Percentiles rank a stretch among this genome's conserved stretches.
phyloP scores from a whole-genome alignment of 1,140 invertebrate genomes.

The Hydropsyche tenuis region DNA sequence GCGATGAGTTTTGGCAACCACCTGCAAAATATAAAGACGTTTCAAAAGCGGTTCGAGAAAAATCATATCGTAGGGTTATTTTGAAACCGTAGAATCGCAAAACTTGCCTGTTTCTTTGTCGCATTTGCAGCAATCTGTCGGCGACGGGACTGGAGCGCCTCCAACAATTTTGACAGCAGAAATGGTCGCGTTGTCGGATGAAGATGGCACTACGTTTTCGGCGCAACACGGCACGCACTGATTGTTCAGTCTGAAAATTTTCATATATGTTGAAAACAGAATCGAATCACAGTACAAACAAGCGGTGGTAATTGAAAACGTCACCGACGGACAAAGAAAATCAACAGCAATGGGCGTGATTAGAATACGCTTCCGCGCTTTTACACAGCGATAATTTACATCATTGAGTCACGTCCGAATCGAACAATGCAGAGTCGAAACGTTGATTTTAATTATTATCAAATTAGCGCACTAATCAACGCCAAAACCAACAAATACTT shows the following conservation, averaged over 20 bases:
- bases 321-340: too few relatives aligned
- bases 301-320: too few relatives aligned
- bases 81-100: too few relatives aligned
- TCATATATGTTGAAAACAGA: not conserved
- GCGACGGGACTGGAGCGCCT: slow-evolving; percentile 53
- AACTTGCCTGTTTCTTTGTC: slow-evolving; percentile 73
- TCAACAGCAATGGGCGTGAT: too few relatives aligned
- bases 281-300: not conserved
- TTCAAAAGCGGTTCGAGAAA: not conserved
- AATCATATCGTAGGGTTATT: too few relatives aligned
- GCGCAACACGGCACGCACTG: slow-evolving; percentile 76
- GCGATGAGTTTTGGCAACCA: slow-evolving; percentile 73
- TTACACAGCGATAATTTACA: too few relatives aligned
- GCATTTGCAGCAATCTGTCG: slow-evolving; percentile 68
- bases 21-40: slow-evolving; percentile 57
- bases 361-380: too few relatives aligned
- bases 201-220: slow-evolving; percentile 49
- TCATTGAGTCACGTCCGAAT: not conserved
- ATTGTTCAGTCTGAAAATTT: slow-evolving; percentile 66
- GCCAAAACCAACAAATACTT: not conserved
- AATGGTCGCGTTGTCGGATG: slow-evolving; percentile 25
- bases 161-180: slow-evolving; percentile 29
- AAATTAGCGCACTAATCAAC: not conserved
- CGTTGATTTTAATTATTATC: slow-evolving; percentile 1
- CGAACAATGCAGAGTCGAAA: not conserved